Base-by-base conservation (phyloP, 1,140 invertebrate genomes). In the Achatina immaculata region DNA sequence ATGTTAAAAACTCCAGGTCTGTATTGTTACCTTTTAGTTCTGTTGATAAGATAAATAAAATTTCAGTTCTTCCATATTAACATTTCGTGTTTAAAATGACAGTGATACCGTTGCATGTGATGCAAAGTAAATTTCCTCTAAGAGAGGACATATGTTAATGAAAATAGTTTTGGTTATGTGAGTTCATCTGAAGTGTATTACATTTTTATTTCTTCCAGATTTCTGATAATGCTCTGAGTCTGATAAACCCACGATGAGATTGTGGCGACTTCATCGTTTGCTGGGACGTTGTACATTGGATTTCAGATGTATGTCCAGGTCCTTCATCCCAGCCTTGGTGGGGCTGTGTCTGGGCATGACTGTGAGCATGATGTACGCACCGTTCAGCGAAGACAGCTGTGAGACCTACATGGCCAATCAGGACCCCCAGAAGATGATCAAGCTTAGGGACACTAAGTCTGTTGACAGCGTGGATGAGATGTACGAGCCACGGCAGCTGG, bases 371-470 rank as follows among this genome's bases (percentile, higher is more conserved):
- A 88, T 89, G 83, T 83, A 87, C 74, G 86, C 84, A 21, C 89
- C 89, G 14, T 88, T 88, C 82, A 83, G 89, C n/a, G 88, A 89
- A 21, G 87, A 90, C 74, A 85, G 85, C 51, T 89, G 89, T 82
- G 86, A 89, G 68, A 81, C 83, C 0, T 82, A 69, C 45, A 51
- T 82, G 1, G 69, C 77, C 28, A 45, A 81, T n/a, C 80, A 86
- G 36, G 84, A 85, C 40, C 80, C 82, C 48, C 83, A 85, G 68
- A 81, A 84, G 48, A 71, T 83, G 42, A 80, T 87, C 24, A 85
- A 88, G 9, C 62, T 85, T 11, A 72, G 85, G 21, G 84, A 85
- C 78, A 84, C 84, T 31, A 88, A 85, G 45, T 82, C 82, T n/a
- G 48, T 79, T 9, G 51, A 83, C 65, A 78, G 82, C 45, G 81